These are phyloP conservation scores for Burhinus oedicnemus DNA, from an alignment of 2,113 vertebrate genomes.

Conservation along the genomic window DNA sequence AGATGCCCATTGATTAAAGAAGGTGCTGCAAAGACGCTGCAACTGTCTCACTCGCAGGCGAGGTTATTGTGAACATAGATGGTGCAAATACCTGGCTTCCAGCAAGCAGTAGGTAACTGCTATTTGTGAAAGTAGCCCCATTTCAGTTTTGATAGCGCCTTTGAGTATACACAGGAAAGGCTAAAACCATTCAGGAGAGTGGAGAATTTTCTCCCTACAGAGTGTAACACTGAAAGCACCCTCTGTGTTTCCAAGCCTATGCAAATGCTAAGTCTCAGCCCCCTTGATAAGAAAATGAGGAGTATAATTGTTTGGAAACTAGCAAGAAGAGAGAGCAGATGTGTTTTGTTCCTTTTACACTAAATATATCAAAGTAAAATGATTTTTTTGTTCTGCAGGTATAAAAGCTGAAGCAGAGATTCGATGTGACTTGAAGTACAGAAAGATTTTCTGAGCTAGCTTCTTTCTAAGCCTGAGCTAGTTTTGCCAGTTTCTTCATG, in stretches of 20 bases:
- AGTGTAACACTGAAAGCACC: neutral
- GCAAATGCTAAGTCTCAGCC: neutral
- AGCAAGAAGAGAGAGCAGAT: neutral
- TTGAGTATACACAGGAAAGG: neutral
- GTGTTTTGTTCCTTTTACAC: neutral
- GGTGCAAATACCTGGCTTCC: neutral
- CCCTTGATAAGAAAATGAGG: neutral
- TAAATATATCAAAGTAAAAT: neutral
- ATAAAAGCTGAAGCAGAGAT: neutral
- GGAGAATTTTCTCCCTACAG: neutral
- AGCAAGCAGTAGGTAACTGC: neutral
- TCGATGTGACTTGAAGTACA: fast-evolving
- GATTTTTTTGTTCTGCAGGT: neutral
- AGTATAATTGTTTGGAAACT: neutral
- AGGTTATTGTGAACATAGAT: neutral
- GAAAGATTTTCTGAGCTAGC: neutral
- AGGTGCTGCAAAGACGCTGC: conserved; percentile 1
- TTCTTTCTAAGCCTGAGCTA: neutral
- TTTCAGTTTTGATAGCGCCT: no score
- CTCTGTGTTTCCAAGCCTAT: neutral
- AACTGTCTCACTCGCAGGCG: neutral
- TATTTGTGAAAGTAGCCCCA: neutral
- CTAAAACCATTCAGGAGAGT: neutral
- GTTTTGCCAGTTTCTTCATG: neutral
- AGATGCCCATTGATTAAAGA: conserved; percentile 4